Evolutionary conservation across 1,140 invertebrate species (phyloP).

Genomic region (Batillaria attramentaria): DNA sequence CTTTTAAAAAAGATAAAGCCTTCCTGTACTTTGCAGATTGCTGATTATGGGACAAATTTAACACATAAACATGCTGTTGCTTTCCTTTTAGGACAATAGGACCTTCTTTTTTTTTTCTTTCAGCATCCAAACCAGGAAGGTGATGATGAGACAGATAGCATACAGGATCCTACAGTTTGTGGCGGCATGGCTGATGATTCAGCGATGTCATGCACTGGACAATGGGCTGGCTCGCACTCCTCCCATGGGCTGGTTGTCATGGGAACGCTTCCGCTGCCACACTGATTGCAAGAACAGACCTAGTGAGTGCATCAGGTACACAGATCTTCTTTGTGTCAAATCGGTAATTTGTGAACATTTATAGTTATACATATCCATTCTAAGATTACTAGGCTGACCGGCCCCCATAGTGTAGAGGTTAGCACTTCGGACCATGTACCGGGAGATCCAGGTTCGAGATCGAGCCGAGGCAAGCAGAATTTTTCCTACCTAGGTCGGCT

Average conservation of each 20-base stretch:
- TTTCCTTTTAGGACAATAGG: too few species aligned
- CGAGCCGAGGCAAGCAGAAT: background rate
- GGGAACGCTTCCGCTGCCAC: slow-evolving; percentile 67
- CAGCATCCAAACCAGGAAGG: background rate
- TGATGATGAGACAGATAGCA: background rate
- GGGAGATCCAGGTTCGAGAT: background rate
- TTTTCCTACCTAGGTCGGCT: too few species aligned
- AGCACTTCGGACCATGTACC: background rate
- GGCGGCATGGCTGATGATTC: background rate
- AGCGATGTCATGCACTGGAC: slow-evolving; percentile 46
- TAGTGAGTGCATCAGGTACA: slow-evolving; percentile 67
- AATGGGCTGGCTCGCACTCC: slow-evolving; percentile 69
- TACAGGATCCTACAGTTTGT: background rate
- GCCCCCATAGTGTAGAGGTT: background rate
- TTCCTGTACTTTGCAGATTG: too few species aligned
- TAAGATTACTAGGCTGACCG: background rate
- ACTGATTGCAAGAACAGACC: slow-evolving; percentile 65
- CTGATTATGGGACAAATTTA: background rate
- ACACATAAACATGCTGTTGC: background rate
- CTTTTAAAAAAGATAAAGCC: too few species aligned
- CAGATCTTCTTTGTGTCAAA: background rate
- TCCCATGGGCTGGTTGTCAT: slow-evolving; percentile 71
- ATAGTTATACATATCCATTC: background rate
- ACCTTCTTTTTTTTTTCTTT: background rate
- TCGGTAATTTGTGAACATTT: background rate